A percentile compares a stretch with the other conserved stretches of the same genome.
Evolutionary conservation across 2,888 invertebrate genomes (phyloP).

Genomic region (Rhimphoctona megacephalus): DNA sequence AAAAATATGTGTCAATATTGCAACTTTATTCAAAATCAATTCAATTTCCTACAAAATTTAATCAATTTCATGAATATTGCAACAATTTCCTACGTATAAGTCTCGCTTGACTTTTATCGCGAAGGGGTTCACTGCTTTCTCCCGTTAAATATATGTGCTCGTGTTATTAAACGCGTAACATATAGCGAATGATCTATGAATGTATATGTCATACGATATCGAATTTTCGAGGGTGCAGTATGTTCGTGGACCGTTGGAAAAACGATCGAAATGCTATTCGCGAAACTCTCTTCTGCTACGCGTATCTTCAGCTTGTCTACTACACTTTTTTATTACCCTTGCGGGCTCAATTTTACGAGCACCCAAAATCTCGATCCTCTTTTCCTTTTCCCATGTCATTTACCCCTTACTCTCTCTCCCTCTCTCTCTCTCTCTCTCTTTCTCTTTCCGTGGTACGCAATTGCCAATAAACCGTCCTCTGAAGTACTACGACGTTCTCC

Average conservation of each 20-base stretch:
- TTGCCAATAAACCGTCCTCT: conserved; percentile 63
- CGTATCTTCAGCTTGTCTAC: conserved; percentile 72
- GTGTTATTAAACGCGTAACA: conserved; percentile 54
- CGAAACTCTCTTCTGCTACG: conserved; percentile 37
- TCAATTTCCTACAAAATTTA: background rate
- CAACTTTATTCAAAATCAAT: background rate
- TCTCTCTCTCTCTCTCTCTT: too few species aligned
- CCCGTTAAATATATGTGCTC: conserved; percentile 40
- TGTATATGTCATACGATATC: conserved; percentile 53
- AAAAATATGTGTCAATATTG: background rate
- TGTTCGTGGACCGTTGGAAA: conserved; percentile 39
- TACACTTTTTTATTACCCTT: conserved; percentile 75
- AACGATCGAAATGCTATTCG: conserved; percentile 60
- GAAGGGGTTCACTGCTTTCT: conserved; percentile 9
- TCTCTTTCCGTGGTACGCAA: conserved; percentile 41
- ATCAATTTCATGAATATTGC: conserved; percentile 17
- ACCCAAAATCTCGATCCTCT: conserved; percentile 67
- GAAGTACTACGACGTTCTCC: conserved; percentile 50
- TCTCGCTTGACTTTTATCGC: conserved; percentile 33
- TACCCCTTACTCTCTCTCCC: conserved; percentile 9
- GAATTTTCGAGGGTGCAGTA: conserved; percentile 52
- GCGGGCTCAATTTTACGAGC: conserved; percentile 76
- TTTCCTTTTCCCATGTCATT: conserved; percentile 39
- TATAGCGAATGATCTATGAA: conserved; percentile 29
- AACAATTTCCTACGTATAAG: conserved; percentile 7